A percentile compares a stretch with the other conserved stretches of the same genome.
phyloP scores from a whole-genome alignment of 2,113 vertebrate species.

The Athene cunicularia region DNA sequence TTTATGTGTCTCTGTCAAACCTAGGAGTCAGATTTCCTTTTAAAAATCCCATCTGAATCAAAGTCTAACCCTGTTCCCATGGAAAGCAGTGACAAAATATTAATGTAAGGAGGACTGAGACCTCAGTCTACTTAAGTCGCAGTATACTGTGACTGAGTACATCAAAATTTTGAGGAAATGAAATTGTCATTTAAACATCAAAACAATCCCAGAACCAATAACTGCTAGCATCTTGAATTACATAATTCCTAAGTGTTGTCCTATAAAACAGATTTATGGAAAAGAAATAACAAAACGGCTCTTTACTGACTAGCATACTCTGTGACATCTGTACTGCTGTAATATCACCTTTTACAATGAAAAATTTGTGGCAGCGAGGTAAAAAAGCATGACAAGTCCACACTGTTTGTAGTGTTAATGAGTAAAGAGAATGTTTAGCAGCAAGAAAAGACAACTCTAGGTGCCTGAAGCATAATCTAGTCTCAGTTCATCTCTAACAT shows the following conservation, averaged over 20 bases:
- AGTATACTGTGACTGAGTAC: background rate
- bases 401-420: background rate
- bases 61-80: background rate
- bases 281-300: background rate
- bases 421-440: background rate
- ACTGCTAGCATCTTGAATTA: background rate
- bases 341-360: background rate
- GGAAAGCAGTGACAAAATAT: background rate
- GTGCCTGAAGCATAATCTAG: background rate
- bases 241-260: background rate
- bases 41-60: background rate
- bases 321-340: background rate
- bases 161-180: background rate
- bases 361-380: background rate
- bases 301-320: background rate
- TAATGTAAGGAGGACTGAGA: background rate
- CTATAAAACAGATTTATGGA: background rate
- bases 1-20: background rate
- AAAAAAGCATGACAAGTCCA: background rate
- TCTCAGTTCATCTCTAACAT: background rate
- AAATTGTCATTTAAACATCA: background rate
- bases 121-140: background rate
- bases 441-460: background rate
- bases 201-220: background rate
- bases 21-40: background rate